Percentiles rank a stretch among this genome's conserved stretches.
phyloP scores from a whole-genome alignment of 53 echinoderm and acorn worm species.

The Crossaster papposus region DNA sequence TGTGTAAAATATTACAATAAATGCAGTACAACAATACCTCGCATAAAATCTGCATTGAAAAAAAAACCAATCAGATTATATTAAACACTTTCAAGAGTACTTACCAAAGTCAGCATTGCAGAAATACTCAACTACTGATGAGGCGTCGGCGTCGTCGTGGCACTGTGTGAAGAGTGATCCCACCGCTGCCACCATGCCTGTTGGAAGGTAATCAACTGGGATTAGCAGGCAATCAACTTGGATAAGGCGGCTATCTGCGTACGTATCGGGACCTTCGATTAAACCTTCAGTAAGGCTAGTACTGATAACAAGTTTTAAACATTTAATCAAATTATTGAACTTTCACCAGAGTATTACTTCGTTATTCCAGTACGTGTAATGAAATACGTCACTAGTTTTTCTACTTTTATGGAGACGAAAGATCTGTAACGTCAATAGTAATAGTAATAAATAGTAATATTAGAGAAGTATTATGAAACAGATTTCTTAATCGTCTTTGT shows the following conservation, averaged over 20 bases:
- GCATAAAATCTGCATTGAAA: no score
- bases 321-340: not conserved
- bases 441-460: no score
- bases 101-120: slow-evolving; percentile 96
- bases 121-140: slow-evolving; percentile 74
- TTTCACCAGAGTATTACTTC: not conserved
- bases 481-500: no score
- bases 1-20: no score
- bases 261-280: not conserved
- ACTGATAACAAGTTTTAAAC: not conserved
- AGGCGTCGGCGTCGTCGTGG: slow-evolving; percentile 65
- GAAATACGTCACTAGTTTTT: not conserved
- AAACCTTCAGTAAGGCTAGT: not conserved
- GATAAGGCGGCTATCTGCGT: not conserved
- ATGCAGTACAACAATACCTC: no score
- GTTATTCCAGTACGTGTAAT: not conserved
- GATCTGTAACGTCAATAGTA: no score
- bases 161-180: slow-evolving; percentile 90
- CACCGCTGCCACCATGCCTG: slow-evolving; percentile 76
- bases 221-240: slow-evolving; percentile 26
- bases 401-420: no score
- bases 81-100: slow-evolving; percentile 38
- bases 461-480: no score
- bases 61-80: no score
- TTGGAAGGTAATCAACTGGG: slow-evolving; percentile 34